Percentiles rank a stretch among this genome's conserved stretches.
These are phyloP conservation scores for Globicephala melas DNA, from an alignment of 2,113 vertebrate genomes.

Conservation along the genomic window DNA sequence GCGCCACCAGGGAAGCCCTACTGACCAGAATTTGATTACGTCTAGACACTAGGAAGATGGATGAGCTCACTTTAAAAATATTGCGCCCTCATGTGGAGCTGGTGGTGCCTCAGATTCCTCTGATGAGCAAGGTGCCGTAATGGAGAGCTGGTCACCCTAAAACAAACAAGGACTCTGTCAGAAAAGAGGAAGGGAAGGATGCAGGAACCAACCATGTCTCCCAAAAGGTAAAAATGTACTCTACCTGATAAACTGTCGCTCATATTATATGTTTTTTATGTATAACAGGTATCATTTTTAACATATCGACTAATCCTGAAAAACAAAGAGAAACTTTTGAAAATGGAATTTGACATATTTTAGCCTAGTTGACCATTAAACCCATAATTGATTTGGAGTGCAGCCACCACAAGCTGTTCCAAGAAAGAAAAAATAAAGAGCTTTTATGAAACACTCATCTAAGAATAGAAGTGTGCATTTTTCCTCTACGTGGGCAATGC, in stretches of 20 bases:
- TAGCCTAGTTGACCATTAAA: constrained; percentile 49
- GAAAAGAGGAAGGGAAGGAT: not conserved
- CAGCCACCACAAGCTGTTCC: constrained; percentile 45
- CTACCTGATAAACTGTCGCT: not conserved
- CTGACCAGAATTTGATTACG: not conserved
- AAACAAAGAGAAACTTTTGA: constrained; percentile 4
- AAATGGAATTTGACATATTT: constrained; percentile 19
- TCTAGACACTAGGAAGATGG: not conserved
- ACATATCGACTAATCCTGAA: not conserved
- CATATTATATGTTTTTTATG: not conserved
- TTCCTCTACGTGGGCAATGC: constrained; percentile 22
- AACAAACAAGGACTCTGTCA: not conserved
- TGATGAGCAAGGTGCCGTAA: fast-evolving
- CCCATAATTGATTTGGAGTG: constrained; percentile 46
- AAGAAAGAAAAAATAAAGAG: constrained; percentile 32
- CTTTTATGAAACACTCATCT: constrained; percentile 58
- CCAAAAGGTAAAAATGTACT: not conserved
- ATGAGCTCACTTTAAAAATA: not conserved
- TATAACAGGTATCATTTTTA: not conserved
- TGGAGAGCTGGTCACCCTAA: not conserved
- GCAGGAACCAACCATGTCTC: not conserved
- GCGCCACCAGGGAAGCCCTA: not conserved
- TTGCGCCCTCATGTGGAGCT: fast-evolving
- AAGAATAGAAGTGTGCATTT: constrained; percentile 65
- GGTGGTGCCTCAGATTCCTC: not conserved